Evolutionary conservation across 2,888 invertebrate species (phyloP).

Genomic region (Sphecodes monilicornis): DNA sequence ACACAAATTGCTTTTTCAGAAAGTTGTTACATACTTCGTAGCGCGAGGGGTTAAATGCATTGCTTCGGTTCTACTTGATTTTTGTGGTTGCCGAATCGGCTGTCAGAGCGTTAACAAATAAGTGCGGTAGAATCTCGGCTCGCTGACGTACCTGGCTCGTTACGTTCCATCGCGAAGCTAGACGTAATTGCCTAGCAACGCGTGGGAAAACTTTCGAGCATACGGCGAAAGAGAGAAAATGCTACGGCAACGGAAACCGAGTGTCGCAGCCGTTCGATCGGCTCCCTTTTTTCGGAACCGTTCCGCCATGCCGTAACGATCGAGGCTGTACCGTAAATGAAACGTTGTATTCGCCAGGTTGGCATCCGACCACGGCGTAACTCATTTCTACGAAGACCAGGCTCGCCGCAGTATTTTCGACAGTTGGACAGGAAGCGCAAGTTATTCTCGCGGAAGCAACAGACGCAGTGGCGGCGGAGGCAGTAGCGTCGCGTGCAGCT

Average conservation of each 20-base stretch:
- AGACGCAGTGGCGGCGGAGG: slow-evolving; percentile 4
- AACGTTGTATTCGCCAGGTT: slow-evolving; percentile 8
- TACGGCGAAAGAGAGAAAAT: neutral
- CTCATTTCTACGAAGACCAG: slow-evolving; percentile 10
- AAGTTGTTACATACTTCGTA: too few relatives aligned
- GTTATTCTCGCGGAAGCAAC: slow-evolving; percentile 56
- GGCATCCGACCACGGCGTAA: slow-evolving; percentile 1
- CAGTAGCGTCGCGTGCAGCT: slow-evolving; percentile 47
- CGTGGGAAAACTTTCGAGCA: neutral
- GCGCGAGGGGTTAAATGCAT: too few relatives aligned
- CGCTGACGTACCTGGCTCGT: neutral
- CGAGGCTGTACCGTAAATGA: neutral
- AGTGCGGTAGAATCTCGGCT: neutral
- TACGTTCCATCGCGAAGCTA: neutral
- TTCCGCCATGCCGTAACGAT: neutral
- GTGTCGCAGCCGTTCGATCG: neutral
- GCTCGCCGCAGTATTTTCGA: slow-evolving; percentile 23
- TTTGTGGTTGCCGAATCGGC: neutral
- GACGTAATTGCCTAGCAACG: neutral
- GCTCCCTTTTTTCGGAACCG: neutral
- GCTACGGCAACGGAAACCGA: neutral
- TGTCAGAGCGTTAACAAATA: neutral
- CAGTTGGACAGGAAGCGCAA: slow-evolving; percentile 34
- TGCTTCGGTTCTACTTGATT: neutral
- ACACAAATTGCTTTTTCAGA: too few relatives aligned